Percentiles rank a stretch among this genome's conserved stretches.
These are phyloP conservation scores for Idaea aversata DNA, from an alignment of 2,888 invertebrate genomes.

Conservation along the genomic window DNA sequence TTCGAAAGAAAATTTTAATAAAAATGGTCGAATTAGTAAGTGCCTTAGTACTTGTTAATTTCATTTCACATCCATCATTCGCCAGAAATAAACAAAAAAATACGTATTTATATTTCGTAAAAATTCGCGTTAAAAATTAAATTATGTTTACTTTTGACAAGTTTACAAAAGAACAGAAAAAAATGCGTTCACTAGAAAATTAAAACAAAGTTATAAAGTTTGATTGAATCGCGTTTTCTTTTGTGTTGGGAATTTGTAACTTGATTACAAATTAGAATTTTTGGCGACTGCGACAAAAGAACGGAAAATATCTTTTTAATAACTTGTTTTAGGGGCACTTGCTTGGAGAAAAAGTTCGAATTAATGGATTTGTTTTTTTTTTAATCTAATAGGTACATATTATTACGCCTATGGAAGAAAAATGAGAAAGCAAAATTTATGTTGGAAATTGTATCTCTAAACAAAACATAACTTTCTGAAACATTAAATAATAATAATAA, in stretches of 20 bases:
- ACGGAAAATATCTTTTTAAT: conserved; percentile 6
- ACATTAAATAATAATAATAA: too few relatives aligned
- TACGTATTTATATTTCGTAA: neutral
- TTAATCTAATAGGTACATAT: too few relatives aligned
- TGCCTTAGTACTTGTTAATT: too few relatives aligned
- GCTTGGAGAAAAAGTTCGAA: neutral
- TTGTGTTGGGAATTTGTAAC: conserved; percentile 27
- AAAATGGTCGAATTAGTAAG: too few relatives aligned
- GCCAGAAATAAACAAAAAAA: too few relatives aligned
- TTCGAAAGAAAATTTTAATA: too few relatives aligned
- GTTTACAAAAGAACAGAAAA: conserved; percentile 12
- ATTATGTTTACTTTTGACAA: conserved; percentile 13
- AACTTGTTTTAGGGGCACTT: neutral
- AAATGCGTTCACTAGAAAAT: conserved; percentile 29
- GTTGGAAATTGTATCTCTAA: too few relatives aligned
- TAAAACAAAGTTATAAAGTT: conserved; percentile 33
- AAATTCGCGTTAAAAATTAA: conserved; percentile 10
- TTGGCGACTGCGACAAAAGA: conserved; percentile 2
- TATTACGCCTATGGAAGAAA: too few relatives aligned
- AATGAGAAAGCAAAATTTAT: too few relatives aligned
- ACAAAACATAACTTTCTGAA: too few relatives aligned
- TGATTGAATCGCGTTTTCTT: conserved; percentile 37
- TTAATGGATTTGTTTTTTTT: too few relatives aligned
- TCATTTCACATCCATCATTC: too few relatives aligned
- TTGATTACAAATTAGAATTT: conserved; percentile 19